Evolutionary conservation across 2,113 vertebrate species (phyloP).

Genomic region (Calyptomena viridis): DNA sequence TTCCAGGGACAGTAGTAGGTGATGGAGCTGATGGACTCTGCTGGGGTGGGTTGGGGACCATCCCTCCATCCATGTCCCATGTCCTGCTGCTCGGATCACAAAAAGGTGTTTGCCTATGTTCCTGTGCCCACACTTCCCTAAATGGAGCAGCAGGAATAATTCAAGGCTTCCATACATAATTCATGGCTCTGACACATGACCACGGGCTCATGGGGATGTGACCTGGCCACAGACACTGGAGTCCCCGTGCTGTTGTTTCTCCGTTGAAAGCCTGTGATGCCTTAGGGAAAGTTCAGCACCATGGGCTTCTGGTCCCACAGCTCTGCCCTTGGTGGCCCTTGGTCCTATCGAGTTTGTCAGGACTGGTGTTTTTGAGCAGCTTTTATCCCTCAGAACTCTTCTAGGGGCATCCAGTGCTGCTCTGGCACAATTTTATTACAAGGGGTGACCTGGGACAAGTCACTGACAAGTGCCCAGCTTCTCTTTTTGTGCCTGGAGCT

Average conservation of each 20-base stretch:
- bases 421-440: accelerated
- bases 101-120: accelerated
- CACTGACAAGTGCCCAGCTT: accelerated
- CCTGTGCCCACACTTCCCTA: not conserved
- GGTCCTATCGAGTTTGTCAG: accelerated
- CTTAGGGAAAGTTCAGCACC: accelerated
- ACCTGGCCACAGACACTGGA: accelerated
- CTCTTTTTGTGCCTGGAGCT: accelerated
- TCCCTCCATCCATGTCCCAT: not conserved
- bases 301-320: accelerated
- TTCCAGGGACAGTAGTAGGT: accelerated
- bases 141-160: not conserved
- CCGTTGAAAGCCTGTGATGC: accelerated
- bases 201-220: accelerated
- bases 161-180: not conserved
- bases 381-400: not conserved
- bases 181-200: not conserved
- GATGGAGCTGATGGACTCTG: not conserved
- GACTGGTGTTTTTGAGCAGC: not conserved
- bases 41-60: not conserved
- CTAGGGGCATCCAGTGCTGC: not conserved
- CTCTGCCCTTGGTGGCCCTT: not conserved
- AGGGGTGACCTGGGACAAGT: not conserved
- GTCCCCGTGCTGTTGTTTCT: not conserved
- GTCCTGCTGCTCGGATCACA: not conserved